phyloP scores from a whole-genome alignment of 2,888 invertebrate species.

The Fragum fragum region DNA sequence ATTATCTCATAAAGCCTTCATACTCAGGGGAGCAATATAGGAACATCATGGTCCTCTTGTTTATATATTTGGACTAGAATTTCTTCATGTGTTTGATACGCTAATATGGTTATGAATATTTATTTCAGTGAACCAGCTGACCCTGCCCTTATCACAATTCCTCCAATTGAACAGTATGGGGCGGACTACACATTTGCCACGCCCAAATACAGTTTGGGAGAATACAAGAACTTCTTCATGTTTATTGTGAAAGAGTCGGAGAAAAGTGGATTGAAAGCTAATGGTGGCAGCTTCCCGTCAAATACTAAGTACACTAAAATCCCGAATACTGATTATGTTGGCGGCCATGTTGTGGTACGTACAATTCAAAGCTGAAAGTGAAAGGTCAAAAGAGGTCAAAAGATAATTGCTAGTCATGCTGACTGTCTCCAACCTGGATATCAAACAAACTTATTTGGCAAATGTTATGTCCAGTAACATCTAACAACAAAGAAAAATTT shows the following conservation, averaged over 20 bases:
- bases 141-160: constrained; percentile 76
- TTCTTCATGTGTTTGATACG: too few relatives aligned
- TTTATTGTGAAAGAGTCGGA: constrained; percentile 64
- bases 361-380: too few relatives aligned
- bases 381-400: too few relatives aligned
- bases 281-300: constrained; percentile 49
- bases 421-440: too few relatives aligned
- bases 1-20: too few relatives aligned
- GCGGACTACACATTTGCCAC: constrained; percentile 74
- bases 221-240: constrained; percentile 68
- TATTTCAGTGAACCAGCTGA: constrained; percentile 24
- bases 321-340: constrained; percentile 61
- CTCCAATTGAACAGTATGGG: constrained; percentile 75
- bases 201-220: constrained; percentile 49
- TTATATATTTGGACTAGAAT: too few relatives aligned
- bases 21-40: too few relatives aligned
- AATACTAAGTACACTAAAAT: constrained; percentile 53
- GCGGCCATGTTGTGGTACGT: constrained; percentile 58
- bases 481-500: too few relatives aligned
- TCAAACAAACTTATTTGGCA: too few relatives aligned
- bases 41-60: too few relatives aligned
- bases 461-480: too few relatives aligned
- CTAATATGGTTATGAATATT: background rate
- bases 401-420: too few relatives aligned
- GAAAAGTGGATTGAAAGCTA: constrained; percentile 57